Base-by-base conservation (phyloP, 2,113 vertebrate genomes). In the Chrysemys picta region DNA sequence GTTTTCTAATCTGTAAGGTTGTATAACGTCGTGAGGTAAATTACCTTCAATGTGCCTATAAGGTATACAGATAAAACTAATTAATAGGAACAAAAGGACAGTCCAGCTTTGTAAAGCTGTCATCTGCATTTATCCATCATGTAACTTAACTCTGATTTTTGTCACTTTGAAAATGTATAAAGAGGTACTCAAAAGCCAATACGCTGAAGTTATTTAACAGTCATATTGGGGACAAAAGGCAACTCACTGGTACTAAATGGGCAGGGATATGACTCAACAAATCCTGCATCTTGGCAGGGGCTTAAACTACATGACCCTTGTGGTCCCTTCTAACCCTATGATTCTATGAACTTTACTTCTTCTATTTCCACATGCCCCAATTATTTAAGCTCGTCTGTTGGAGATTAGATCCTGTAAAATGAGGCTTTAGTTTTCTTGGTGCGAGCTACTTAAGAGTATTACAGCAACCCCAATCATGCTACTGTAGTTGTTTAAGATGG, bases 1-100 rank as follows among this genome's bases (percentile, higher is more conserved):
- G 69, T 84, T 86, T 97, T 95, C 76, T 82, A 95, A 91, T 86
- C 92, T 94, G 91, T 83, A 19, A 21, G 82, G 93, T 89, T 83
- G 86, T 91, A 14, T 82, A 3, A 53, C 6, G 16, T 85, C 88
- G 65, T 21, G 89, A 93, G 84, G 9, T 92, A 27, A 49, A 85
- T 3, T 88, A 91, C 17, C 13, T 42, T 50, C 82, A 21, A 27
- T 65, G 83, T 89, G 87, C 87, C 78, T 8, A 1, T 69, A 56
- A 79, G 50, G 35, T 75, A 1, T 79, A 75, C 81, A 69, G 76
- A 81, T 62, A 56, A 11, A 94, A 93, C 22, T 29, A 81, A 76
- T 59, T 27, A 38, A 29, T 2, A 31, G 11, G 42, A 59, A 35
- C 16, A 59, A 45, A 16, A 92, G 89, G 91, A 95, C 92, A 94